phyloP scores from a whole-genome alignment of 2,113 vertebrate species.

The Laterallus jamaicensis region DNA sequence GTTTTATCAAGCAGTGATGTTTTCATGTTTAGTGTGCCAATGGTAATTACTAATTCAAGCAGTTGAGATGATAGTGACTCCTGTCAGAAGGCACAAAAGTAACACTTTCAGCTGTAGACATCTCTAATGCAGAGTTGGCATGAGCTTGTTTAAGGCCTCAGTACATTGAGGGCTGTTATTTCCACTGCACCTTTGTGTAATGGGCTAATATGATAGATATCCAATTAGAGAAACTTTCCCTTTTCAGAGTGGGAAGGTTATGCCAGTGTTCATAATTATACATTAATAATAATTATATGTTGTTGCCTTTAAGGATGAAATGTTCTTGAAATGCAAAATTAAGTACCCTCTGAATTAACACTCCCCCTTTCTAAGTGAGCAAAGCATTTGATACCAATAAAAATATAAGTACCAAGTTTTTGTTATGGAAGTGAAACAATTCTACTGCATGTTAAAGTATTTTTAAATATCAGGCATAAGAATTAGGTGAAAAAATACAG shows the following conservation, averaged over 20 bases:
- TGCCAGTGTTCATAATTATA: not conserved
- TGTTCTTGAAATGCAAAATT: not conserved
- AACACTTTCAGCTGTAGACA: not conserved
- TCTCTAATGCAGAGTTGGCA: not conserved
- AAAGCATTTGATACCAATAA: not conserved
- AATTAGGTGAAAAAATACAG: not conserved
- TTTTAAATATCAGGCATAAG: conserved; percentile 1
- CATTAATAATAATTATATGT: not conserved
- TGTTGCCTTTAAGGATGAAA: not conserved
- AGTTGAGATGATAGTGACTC: not conserved
- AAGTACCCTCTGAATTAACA: not conserved
- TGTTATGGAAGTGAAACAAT: not conserved
- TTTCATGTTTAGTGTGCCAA: not conserved
- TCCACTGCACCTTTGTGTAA: not conserved
- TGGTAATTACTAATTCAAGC: not conserved
- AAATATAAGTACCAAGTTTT: not conserved
- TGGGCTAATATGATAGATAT: not conserved
- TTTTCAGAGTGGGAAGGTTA: not conserved
- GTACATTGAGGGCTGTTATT: not conserved
- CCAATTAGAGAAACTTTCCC: not conserved
- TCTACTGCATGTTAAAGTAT: not conserved
- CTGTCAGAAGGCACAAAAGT: not conserved
- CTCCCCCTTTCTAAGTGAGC: not conserved
- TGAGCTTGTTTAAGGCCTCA: not conserved
- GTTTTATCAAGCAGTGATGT: not conserved